Evolutionary conservation across 1,140 invertebrate genomes (phyloP).

Genomic region (Mactra quadrangularis): DNA sequence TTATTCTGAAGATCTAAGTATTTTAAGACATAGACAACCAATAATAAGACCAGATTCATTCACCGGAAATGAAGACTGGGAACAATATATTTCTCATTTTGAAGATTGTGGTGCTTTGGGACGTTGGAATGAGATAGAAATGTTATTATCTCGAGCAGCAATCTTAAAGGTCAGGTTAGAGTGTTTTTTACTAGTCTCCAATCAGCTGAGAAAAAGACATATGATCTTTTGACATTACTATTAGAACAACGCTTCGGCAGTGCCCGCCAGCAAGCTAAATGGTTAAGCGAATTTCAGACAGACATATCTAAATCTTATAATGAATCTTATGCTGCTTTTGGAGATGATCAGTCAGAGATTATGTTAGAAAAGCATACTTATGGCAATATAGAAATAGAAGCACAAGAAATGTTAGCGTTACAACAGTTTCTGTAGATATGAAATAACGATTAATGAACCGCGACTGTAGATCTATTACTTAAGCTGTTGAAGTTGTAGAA

Average conservation of each 20-base stretch:
- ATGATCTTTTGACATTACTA: background rate
- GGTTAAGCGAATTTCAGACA: constrained; percentile 20
- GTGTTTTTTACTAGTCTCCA: background rate
- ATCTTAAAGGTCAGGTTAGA: constrained; percentile 9
- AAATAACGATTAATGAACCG: constrained; percentile 18
- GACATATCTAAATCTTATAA: background rate
- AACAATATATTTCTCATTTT: constrained; percentile 42
- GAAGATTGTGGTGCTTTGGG: constrained; percentile 46
- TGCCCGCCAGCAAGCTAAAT: constrained; percentile 11
- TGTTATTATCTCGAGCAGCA: constrained; percentile 2
- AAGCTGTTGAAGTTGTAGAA: constrained; percentile 43
- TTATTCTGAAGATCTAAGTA: background rate
- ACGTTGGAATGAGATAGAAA: constrained; percentile 19
- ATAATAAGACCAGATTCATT: constrained; percentile 51
- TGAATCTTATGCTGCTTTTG: constrained; percentile 7
- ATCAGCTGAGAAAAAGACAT: background rate
- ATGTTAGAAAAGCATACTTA: constrained; percentile 28
- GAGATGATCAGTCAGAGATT: constrained; percentile 19
- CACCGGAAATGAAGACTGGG: constrained; percentile 35
- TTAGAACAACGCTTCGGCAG: constrained; percentile 37
- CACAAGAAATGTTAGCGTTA: constrained; percentile 22
- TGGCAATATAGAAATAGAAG: constrained; percentile 13
- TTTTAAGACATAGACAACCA: background rate
- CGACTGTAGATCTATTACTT: constrained; percentile 15
- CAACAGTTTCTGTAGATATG: constrained; percentile 33